These are phyloP conservation scores for Hybognathus amarus DNA, from an alignment of 2,797 vertebrate species.

Conservation along the genomic window DNA sequence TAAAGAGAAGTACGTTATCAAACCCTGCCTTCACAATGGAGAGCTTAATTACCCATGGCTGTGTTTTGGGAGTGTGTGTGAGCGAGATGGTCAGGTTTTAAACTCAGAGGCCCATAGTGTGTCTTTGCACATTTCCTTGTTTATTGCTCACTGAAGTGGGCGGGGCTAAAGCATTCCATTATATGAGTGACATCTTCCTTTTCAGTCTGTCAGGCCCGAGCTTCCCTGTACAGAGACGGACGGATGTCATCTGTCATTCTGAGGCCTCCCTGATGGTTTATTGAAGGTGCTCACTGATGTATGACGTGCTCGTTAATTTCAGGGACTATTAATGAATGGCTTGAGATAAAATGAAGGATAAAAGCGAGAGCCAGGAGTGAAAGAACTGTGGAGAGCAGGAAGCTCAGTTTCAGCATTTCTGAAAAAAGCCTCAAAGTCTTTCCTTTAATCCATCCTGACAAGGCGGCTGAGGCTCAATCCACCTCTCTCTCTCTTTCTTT, in stretches of 20 bases:
- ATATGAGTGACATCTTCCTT: slow-evolving; percentile 39
- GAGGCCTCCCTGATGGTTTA: slow-evolving; percentile 47
- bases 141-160: slow-evolving; percentile 36
- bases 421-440: slow-evolving; percentile 80
- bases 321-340: slow-evolving; percentile 51
- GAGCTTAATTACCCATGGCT: slow-evolving; percentile 56
- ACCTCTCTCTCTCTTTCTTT: slow-evolving; percentile 47
- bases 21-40: slow-evolving; percentile 54
- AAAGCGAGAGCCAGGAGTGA: slow-evolving; percentile 38
- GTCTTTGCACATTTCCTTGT: slow-evolving; percentile 19
- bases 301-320: slow-evolving; percentile 43
- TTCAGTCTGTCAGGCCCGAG: slow-evolving; percentile 3
- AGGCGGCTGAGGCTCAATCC: slow-evolving; percentile 78
- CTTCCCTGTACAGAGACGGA: background rate
- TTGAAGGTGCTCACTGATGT: slow-evolving; percentile 44
- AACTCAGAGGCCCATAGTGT: slow-evolving; percentile 17
- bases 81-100: slow-evolving; percentile 38
- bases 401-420: slow-evolving; percentile 71
- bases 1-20: slow-evolving; percentile 57
- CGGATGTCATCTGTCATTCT: slow-evolving; percentile 35
- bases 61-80: slow-evolving; percentile 41
- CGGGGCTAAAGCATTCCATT: slow-evolving; percentile 10
- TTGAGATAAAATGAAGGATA: slow-evolving; percentile 52
- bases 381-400: slow-evolving; percentile 56
- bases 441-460: slow-evolving; percentile 81